Base-by-base conservation (phyloP, 1,140 invertebrate species). In the Drosophila orena region DNA sequence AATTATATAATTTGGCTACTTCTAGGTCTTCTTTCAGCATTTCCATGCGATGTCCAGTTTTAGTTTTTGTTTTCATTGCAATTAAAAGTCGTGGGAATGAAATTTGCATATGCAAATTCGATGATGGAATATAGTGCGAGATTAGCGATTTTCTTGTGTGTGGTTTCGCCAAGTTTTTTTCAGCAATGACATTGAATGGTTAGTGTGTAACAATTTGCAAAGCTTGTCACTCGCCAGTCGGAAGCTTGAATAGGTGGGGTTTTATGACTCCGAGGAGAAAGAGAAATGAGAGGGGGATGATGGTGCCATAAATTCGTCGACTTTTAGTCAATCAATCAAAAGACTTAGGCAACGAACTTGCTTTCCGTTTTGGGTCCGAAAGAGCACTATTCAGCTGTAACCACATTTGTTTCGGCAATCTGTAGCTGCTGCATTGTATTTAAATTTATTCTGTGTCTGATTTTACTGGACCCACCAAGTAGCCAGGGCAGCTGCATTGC, bases 51-150 rank as follows among this genome's bases (percentile, higher is more conserved):
- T 64, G 42, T 62, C 30, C 30, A 30, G 30, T 30, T 27, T 27
- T 60, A 53, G 34, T 52, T 35, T 73, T 69, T 14, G 24, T 64
- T 80, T 77, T 57, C 38, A 40, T 35, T 43, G 58, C 60, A 88
- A 83, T 86, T 86, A 79, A 83, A 86, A 88, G 76, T 89, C 84
- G 79, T 88, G 83, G 84, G 83, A 88, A 89, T 77, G 56, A 57
- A 70, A 88, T 88, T 88, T 88, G 84, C 83, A 88, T 88, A 84
- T 83, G 79, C 79, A 74, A 81, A 81, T 77, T 17, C 3, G 52
- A 49, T 74, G 77, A 76, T 83, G 66, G 57, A 72, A 76, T 49
- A 61, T 72, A 40, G 49, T 61, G 75, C 50, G 44, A 22, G 62
- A 71, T 72, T 71, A 61, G 77, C 73, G 34, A 70, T 70, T 70